Percentiles rank a stretch among this genome's conserved stretches.
phyloP scores from a whole-genome alignment of 2,797 vertebrate genomes.

The Picus viridis region DNA sequence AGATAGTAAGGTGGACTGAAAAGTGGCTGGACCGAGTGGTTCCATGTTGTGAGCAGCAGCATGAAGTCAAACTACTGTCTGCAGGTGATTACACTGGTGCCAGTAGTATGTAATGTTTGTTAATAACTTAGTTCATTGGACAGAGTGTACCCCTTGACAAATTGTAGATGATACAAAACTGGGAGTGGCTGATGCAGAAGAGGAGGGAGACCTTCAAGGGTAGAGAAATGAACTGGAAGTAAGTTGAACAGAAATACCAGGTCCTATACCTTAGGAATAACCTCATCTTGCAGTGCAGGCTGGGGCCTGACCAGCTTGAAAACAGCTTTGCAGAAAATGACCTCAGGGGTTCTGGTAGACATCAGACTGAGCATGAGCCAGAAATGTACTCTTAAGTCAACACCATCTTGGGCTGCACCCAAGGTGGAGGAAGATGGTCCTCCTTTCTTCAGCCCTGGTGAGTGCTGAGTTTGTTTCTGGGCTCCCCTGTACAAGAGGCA shows the following conservation, averaged over 20 bases:
- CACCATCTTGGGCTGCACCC: neutral
- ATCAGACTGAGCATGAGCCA: neutral
- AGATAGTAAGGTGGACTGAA: neutral
- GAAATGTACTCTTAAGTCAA: neutral
- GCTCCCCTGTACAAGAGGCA: no score
- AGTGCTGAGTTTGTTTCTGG: neutral
- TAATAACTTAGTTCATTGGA: neutral
- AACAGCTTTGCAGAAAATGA: neutral
- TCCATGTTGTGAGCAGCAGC: neutral
- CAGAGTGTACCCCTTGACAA: neutral
- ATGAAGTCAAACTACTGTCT: neutral
- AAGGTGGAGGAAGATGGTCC: fast-evolving
- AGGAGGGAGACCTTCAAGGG: no score
- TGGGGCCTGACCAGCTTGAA: no score
- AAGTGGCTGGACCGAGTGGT: neutral
- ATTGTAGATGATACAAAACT: neutral
- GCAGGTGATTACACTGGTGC: neutral
- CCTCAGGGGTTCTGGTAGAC: neutral
- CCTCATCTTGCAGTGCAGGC: no score
- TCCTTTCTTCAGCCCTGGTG: neutral
- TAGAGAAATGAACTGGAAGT: neutral
- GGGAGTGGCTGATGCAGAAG: neutral
- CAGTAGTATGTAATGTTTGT: neutral
- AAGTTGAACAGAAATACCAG: neutral
- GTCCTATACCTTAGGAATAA: neutral